phyloP scores from a whole-genome alignment of 2,113 vertebrate genomes.

The Gracilinanus agilis region DNA sequence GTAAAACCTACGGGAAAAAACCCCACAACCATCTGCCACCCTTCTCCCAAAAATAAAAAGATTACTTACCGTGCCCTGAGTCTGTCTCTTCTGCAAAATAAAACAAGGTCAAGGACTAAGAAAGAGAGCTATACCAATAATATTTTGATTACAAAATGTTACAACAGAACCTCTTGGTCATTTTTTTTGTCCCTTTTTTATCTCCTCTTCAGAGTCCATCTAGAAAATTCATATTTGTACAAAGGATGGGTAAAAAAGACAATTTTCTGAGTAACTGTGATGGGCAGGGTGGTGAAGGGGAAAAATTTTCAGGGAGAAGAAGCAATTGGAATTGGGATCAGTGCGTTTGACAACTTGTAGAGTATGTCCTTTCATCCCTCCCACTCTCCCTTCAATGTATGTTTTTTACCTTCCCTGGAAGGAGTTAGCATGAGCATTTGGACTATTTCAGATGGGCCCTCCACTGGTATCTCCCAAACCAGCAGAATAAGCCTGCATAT shows the following conservation, averaged over 20 bases:
- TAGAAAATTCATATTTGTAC: not conserved
- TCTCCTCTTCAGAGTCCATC: not conserved
- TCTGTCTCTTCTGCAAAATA: slow-evolving; percentile 83
- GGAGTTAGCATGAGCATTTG: not conserved
- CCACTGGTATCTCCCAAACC: not conserved
- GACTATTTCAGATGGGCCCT: not conserved
- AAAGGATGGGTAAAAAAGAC: not conserved
- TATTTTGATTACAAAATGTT: not conserved
- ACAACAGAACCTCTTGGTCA: not conserved
- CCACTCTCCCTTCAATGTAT: not conserved
- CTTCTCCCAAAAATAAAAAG: slow-evolving; percentile 29
- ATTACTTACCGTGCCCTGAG: slow-evolving; percentile 82
- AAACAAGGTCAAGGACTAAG: slow-evolving; percentile 40
- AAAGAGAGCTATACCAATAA: not conserved
- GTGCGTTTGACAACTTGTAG: not conserved
- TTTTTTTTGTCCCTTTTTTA: not conserved
- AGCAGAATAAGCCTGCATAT: not conserved
- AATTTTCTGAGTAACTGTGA: not conserved
- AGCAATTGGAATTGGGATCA: not conserved
- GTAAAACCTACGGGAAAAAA: no score
- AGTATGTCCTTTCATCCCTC: not conserved
- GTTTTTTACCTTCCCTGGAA: not conserved
- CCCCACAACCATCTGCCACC: not conserved
- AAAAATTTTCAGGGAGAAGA: not conserved
- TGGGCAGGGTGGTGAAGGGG: not conserved